These are phyloP conservation scores for Calyptommatus sinebrachiatus DNA, from an alignment of 2,113 vertebrate species.

Conservation along the genomic window DNA sequence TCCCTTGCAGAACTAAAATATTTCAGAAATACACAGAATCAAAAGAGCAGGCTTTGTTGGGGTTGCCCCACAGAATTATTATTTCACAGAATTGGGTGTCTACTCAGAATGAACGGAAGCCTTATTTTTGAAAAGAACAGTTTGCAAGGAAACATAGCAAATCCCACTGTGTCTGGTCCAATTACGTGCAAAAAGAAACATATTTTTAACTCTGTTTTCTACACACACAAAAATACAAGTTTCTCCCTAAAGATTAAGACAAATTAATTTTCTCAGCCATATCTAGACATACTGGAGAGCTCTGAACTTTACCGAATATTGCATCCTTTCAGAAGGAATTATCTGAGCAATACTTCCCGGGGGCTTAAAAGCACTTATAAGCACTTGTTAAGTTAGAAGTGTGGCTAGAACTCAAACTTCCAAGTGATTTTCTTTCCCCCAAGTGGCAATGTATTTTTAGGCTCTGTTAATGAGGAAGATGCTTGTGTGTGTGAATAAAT, in stretches of 20 bases:
- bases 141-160: background rate
- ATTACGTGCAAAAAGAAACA: background rate
- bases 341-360: background rate
- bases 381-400: background rate
- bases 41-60: background rate
- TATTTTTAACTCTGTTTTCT: background rate
- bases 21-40: background rate
- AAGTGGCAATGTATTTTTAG: slow-evolving; percentile 8
- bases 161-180: background rate
- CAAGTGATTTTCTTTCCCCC: background rate
- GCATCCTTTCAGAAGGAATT: background rate
- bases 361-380: slow-evolving; percentile 1
- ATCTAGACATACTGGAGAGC: background rate
- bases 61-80: background rate
- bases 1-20: no score
- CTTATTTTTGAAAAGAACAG: background rate
- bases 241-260: background rate
- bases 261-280: slow-evolving; percentile 5
- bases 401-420: background rate
- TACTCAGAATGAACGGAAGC: background rate
- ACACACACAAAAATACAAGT: background rate
- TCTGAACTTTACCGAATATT: background rate
- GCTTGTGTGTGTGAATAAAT: background rate
- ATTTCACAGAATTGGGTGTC: background rate
- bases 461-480: no score